phyloP scores from a whole-genome alignment of 2,113 vertebrate species.

The Psittacula cyanocephala region DNA sequence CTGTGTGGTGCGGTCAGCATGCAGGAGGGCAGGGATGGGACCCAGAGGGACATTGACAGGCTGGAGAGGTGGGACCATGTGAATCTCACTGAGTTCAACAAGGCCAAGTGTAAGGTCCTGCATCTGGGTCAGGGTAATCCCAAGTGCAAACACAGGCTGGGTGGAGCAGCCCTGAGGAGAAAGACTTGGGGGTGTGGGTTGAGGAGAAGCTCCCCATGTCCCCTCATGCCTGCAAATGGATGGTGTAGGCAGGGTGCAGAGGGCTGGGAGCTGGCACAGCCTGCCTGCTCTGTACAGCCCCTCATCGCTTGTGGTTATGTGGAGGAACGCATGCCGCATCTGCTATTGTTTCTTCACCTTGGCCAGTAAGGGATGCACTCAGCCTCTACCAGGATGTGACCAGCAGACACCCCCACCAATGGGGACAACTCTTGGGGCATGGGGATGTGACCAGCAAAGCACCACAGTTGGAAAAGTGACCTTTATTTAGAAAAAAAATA shows the following conservation, averaged over 20 bases:
- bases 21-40: not conserved
- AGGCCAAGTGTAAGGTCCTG: not conserved
- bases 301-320: not conserved
- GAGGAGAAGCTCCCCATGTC: not conserved
- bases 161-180: not conserved
- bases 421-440: not conserved
- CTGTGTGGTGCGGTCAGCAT: not conserved
- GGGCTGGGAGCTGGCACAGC: not conserved
- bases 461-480: not conserved
- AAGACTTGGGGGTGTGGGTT: not conserved
- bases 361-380: not conserved
- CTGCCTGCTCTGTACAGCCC: not conserved
- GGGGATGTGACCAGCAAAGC: not conserved
- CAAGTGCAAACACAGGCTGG: not conserved
- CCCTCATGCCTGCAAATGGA: not conserved
- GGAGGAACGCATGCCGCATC: rapidly evolving
- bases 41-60: not conserved
- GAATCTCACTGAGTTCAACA: not conserved
- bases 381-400: too few species aligned
- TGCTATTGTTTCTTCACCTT: not conserved
- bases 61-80: not conserved
- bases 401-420: not conserved
- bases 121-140: not conserved
- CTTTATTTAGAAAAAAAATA: conserved; percentile 46
- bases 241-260: not conserved